A percentile compares a stretch with the other conserved stretches of the same genome.
Conservation (phyloP, 1,140 invertebrate species). For the Drosophila nebulosa region DNA sequence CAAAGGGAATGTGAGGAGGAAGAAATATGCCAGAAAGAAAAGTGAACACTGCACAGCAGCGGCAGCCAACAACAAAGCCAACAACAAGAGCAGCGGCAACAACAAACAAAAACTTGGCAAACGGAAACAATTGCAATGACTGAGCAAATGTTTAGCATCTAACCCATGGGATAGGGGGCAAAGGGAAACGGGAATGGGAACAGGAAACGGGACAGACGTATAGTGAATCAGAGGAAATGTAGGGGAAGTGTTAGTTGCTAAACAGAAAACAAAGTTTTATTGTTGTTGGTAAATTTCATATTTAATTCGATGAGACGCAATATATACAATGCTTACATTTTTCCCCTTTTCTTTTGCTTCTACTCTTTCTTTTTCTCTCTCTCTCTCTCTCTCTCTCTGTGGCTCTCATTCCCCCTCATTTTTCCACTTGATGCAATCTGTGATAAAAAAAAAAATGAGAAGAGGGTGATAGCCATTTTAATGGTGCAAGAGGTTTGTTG, state of each 20-base stretch:
- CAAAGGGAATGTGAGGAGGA: slow-evolving; percentile 30
- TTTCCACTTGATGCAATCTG: slow-evolving; percentile 4
- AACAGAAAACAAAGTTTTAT: slow-evolving; percentile 7
- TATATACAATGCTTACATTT: neutral
- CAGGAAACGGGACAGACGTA: neutral
- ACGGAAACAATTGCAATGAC: slow-evolving; percentile 61
- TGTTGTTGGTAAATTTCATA: slow-evolving; percentile 6
- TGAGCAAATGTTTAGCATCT: slow-evolving; percentile 58
- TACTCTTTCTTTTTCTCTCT: neutral
- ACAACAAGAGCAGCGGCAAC: neutral
- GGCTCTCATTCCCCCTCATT: too few relatives aligned
- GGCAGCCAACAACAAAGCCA: neutral
- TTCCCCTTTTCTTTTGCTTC: neutral
- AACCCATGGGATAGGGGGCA: slow-evolving; percentile 10
- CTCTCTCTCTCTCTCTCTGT: too few relatives aligned
- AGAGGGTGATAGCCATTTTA: neutral
- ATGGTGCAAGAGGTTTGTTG: neutral
- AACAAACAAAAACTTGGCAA: slow-evolving; percentile 14
- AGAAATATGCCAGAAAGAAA: slow-evolving; percentile 39
- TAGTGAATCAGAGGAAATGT: neutral
- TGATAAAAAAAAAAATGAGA: neutral
- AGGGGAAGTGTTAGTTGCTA: slow-evolving; percentile 16
- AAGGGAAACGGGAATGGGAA: neutral
- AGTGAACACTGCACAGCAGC: neutral
- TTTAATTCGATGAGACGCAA: slow-evolving; percentile 1